phyloP scores from a whole-genome alignment of 2,888 invertebrate genomes.

The Folsomia candida region DNA sequence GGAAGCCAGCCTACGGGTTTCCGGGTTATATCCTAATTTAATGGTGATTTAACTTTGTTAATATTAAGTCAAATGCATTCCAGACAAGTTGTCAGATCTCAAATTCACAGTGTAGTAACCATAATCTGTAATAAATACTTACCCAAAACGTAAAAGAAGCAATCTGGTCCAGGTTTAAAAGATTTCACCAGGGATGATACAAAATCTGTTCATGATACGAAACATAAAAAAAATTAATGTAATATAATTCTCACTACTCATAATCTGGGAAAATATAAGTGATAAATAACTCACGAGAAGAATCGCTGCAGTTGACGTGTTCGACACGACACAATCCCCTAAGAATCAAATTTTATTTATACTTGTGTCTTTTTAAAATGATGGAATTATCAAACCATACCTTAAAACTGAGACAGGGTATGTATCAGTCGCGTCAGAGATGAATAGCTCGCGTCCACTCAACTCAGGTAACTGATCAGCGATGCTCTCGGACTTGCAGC shows the following conservation, averaged over 20 bases:
- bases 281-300: too few relatives aligned
- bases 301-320: too few relatives aligned
- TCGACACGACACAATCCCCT: constrained; percentile 60
- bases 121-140: constrained; percentile 50
- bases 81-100: not conserved
- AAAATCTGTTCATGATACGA: too few relatives aligned
- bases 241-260: too few relatives aligned
- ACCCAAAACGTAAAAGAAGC: constrained; percentile 60
- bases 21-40: constrained; percentile 55
- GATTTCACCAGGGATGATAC: constrained; percentile 55
- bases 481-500: constrained; percentile 40
- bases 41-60: too few relatives aligned
- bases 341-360: too few relatives aligned
- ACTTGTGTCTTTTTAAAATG: too few relatives aligned
- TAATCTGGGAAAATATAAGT: too few relatives aligned
- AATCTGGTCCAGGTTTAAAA: constrained; percentile 57
- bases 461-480: constrained; percentile 48
- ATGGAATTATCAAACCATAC: too few relatives aligned
- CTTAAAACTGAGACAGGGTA: constrained; percentile 58
- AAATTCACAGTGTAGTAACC: not conserved
- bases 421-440: constrained; percentile 58
- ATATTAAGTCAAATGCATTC: too few relatives aligned
- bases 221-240: too few relatives aligned
- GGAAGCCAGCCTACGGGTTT: constrained; percentile 55
- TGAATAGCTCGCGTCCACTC: constrained; percentile 57